phyloP scores from a whole-genome alignment of 2,113 vertebrate genomes.

The Catharus bicknelli region DNA sequence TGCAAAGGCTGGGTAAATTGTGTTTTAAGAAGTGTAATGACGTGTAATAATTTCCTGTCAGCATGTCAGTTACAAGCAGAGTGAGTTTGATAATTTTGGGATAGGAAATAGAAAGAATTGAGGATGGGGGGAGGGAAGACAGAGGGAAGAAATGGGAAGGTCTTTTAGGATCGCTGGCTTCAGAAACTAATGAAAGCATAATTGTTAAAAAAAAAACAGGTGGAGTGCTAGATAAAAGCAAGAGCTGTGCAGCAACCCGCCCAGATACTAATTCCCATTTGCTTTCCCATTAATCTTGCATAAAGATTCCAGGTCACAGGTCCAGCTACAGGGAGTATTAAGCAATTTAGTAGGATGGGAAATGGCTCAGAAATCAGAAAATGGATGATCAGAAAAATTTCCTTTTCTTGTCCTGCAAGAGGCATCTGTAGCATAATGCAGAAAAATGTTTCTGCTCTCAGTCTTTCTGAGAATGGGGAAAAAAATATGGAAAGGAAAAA shows the following conservation, averaged over 20 bases:
- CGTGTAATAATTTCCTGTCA: constrained; percentile 86
- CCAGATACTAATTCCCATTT: constrained; percentile 68
- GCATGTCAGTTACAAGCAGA: constrained; percentile 75
- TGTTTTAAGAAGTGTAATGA: constrained; percentile 87
- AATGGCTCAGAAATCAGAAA: constrained; percentile 40
- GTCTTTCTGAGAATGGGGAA: background rate
- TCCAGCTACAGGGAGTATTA: constrained; percentile 53
- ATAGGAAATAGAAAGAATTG: constrained; percentile 23
- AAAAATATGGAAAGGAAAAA: background rate
- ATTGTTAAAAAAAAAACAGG: constrained; percentile 57
- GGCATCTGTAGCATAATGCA: background rate
- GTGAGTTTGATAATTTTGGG: constrained; percentile 53
- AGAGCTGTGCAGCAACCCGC: constrained; percentile 41
- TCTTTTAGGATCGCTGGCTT: constrained; percentile 51
- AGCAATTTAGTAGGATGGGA: constrained; percentile 58
- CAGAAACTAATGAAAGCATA: constrained; percentile 58
- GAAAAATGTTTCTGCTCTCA: background rate
- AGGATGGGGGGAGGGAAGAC: background rate
- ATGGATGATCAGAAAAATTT: constrained; percentile 1
- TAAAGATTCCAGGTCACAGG: constrained; percentile 69
- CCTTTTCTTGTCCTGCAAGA: background rate
- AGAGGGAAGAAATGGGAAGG: constrained; percentile 5
- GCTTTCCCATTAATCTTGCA: constrained; percentile 67
- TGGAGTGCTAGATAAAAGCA: constrained; percentile 65
- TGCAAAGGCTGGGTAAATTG: constrained; percentile 84